Evolutionary conservation across 1,140 invertebrate genomes (phyloP).

Genomic region (Nephila pilipes): DNA sequence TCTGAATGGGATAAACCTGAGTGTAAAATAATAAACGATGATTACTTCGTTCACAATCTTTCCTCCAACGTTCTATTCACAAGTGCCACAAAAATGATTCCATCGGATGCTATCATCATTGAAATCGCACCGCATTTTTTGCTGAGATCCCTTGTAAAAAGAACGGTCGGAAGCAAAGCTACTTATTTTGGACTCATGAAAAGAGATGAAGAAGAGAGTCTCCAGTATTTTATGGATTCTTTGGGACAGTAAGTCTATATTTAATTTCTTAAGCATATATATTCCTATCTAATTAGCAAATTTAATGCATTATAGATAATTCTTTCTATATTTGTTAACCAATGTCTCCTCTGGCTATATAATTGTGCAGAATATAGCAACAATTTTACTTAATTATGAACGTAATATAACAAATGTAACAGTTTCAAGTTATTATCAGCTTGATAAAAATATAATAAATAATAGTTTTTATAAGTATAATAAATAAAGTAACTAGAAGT

Average conservation of each 20-base stretch:
- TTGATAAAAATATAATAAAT: too few relatives aligned
- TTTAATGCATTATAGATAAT: too few relatives aligned
- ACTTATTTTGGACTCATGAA: slow-evolving; percentile 90
- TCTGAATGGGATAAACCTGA: slow-evolving; percentile 83
- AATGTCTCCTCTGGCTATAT: too few relatives aligned
- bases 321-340: too few relatives aligned
- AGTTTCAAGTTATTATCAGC: too few relatives aligned
- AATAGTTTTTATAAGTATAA: too few relatives aligned
- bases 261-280: too few relatives aligned
- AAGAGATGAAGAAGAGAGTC: slow-evolving; percentile 85
- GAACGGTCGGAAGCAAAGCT: slow-evolving; percentile 85
- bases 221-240: slow-evolving; percentile 85
- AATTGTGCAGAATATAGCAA: too few relatives aligned
- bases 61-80: slow-evolving; percentile 86
- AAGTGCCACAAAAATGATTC: slow-evolving; percentile 91
- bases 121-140: slow-evolving; percentile 90
- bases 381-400: too few relatives aligned
- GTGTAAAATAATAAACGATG: slow-evolving; percentile 88
- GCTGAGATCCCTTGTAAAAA: slow-evolving; percentile 83
- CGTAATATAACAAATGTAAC: too few relatives aligned
- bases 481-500: too few relatives aligned
- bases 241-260: slow-evolving; percentile 17
- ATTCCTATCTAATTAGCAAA: too few relatives aligned
- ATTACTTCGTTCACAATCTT: slow-evolving; percentile 97
- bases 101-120: slow-evolving; percentile 92